Evolutionary conservation across 2,888 invertebrate genomes (phyloP).

Genomic region (Mesorhabditis spiculigera): DNA sequence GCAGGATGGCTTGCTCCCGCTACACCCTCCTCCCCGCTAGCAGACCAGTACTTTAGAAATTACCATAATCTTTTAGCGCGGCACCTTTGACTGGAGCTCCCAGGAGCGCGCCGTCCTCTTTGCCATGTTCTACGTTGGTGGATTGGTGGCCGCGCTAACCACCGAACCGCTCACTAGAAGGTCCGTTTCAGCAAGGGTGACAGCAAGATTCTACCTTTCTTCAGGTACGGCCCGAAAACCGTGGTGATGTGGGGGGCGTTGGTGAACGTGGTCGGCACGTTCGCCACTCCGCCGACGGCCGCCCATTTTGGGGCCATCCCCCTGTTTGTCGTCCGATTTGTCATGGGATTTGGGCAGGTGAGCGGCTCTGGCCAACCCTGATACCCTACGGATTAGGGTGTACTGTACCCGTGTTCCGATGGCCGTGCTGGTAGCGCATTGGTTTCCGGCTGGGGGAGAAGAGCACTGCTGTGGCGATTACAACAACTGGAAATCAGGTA

Average conservation of each 20-base stretch:
- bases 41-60: neutral
- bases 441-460: slow-evolving; percentile 55
- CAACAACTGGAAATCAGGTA: slow-evolving; percentile 56
- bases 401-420: slow-evolving; percentile 56
- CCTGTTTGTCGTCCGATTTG: slow-evolving; percentile 43
- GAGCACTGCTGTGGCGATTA: slow-evolving; percentile 51
- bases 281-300: slow-evolving; percentile 49
- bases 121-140: slow-evolving; percentile 49
- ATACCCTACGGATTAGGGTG: no score
- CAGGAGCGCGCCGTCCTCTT: slow-evolving; percentile 49
- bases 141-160: slow-evolving; percentile 29
- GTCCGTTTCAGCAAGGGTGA: slow-evolving; percentile 18
- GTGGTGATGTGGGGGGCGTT: slow-evolving; percentile 50
- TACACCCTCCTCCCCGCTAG: no score
- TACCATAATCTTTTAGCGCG: slow-evolving; percentile 30
- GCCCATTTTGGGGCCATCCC: slow-evolving; percentile 38
- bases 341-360: slow-evolving; percentile 57
- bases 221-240: slow-evolving; percentile 42
- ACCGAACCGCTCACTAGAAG: slow-evolving; percentile 20
- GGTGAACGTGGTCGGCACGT: slow-evolving; percentile 51
- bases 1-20: no score
- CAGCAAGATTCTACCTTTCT: slow-evolving; percentile 23
- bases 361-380: neutral
- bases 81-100: slow-evolving; percentile 47
- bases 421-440: slow-evolving; percentile 52